Evolutionary conservation across 2,888 invertebrate genomes (phyloP), one percentile per base, ranked within the genome.

Genomic region (Chalcosyrphus nemorum): DNA sequence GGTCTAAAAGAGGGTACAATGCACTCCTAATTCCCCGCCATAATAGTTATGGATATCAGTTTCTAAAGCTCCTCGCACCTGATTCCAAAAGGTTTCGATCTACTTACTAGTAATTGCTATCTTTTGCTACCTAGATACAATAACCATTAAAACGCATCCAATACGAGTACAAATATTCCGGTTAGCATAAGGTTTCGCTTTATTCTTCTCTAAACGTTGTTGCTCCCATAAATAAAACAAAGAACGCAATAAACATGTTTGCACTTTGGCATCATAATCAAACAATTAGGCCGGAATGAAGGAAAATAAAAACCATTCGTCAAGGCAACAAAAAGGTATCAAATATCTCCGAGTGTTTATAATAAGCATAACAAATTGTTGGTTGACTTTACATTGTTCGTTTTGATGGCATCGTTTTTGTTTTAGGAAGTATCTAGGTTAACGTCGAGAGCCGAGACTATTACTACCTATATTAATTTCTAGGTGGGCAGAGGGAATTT

Each of bases 211-310:
- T 29, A 45, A 56, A 56, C 24, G 56, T 35, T 50, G 19, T n/a
- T 11, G 1, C 11, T 41, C 21, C 32, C 24, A 56, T 32, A 70
- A 43, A 27, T 24, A 19, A 57, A 57, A 54, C n/a, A n/a, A n/a
- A n/a, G n/a, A n/a, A n/a, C n/a, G n/a, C n/a, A n/a, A n/a, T 32
- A 29, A 50, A 47, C 54, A 41, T 71, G 45, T 65, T 57, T 72
- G 65, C 78, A 78, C 47, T 71, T 72, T 57, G 32, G 57, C 56
- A 57, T 72, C 63, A 65, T 57, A 47, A 65, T 71, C 56, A 65
- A 80, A 61, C 54, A 75, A 81, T 75, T 81, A 81, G 81, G 63
- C 56, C 68, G 68, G 68, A 81, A 81, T 70, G 68, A 47, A 59
- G 50, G 59, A 56, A 56, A 61, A 63, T 63, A 32, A 47, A 59